Base-by-base conservation (phyloP, 2,888 invertebrate genomes). In the Chalcis sispes region DNA sequence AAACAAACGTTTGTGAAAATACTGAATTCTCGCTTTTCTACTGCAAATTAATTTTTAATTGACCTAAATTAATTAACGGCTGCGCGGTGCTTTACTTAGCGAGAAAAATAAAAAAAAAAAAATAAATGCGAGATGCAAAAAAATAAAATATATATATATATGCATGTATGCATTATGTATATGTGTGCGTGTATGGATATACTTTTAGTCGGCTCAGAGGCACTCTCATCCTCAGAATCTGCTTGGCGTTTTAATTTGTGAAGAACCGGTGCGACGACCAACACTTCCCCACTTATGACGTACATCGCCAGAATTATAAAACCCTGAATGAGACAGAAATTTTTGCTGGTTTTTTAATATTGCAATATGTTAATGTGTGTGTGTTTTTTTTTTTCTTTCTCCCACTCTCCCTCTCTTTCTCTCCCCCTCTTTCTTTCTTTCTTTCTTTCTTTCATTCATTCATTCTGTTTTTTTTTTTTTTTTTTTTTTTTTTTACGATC, bases 161-260 rank as follows among this genome's bases (percentile, higher is more conserved):
- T n/a, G n/a, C n/a, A n/a, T n/a, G n/a, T n/a, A n/a, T n/a, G n/a
- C n/a, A n/a, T n/a, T n/a, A n/a, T n/a, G n/a, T n/a, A n/a, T n/a
- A n/a, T n/a, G 15, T 13, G 8, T 15, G 15, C 32, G 32, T 8
- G 46, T 65, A 66, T n/a, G 69, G 29, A n/a, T n/a, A 7, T 82
- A 88, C 88, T 87, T 86, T 88, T 87, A 52, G 87, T 83, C 25
- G 85, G 85, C 64, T 87, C 86, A n/a, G 86, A 84, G n/a, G 83
- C 81, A 61, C 80, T 80, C 67, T 86, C 87, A 27, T 83, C 85
- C 40, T 83, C 82, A 7, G 79, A 75, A 29, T 81, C 79, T 18
- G 81, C 78, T 75, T 84, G 84, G 81, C 85, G 84, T 48, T 81
- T 84, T 15, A 86, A 80, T 75, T 84, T 87, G 54, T 83, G 83